Base-by-base conservation (phyloP, 1,140 invertebrate genomes). In the Cotesia vestalis region DNA sequence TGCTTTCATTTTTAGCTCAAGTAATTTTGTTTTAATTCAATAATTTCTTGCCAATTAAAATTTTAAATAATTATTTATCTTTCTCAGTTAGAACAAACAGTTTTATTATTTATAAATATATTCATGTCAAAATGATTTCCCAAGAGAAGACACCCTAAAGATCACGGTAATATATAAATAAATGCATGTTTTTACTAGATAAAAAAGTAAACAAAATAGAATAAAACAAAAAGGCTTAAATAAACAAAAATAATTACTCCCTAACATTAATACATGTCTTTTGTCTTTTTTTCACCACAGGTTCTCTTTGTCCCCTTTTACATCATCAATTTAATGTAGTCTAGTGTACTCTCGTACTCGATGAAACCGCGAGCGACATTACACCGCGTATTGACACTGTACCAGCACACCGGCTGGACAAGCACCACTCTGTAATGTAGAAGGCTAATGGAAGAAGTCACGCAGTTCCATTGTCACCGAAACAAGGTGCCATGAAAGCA, bases 371-470 rank as follows among this genome's bases (percentile, higher is more conserved):
- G 20, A 67, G 17, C 53, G 17, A 67, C 46, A 67, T 9, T 40
- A 35, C 59, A 14, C 46, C 27, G 55, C 40, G 27, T 78, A 80
- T 79, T 80, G 75, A 81, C 80, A 77, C 75, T 78, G 57, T 34
- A 63, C 36, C 40, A 72, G 61, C 69, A 69, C 71, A 67, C 61
- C 27, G 66, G n/a, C 36, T 69, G 66, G 59, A 67, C 75, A 81
- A 80, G 77, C 77, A 81, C 63, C 75, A 80, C 78, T 84, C 75
- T 69, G 74, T 78, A 61, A 70, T 69, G 55, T 34, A 73, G 60
- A 68, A 74, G 77, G 78, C 83, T 85, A 85, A 84, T 85, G 81
- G 76, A 82, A 83, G 78, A 81, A 83, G 80, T 83, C 84, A 78
- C 78, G 84, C 78, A 62, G 84, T 76, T 83, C 79, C 77, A 83